These are phyloP conservation scores for Carpatolechia fugitivella DNA, from an alignment of 2,888 invertebrate species.

Conservation along the genomic window DNA sequence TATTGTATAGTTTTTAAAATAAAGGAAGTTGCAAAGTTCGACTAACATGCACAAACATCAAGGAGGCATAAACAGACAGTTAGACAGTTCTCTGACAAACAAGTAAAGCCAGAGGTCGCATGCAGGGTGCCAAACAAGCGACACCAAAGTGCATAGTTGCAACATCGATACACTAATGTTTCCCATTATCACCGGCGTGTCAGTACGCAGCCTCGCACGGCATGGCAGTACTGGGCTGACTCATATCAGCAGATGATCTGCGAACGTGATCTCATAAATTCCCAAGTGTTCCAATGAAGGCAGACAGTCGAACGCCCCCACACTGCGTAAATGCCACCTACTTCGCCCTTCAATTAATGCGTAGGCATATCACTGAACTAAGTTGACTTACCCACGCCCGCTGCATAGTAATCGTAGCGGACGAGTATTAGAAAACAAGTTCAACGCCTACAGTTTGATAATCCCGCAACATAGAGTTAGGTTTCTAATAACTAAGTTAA, in stretches of 20 bases:
- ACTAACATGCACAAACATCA: constrained; percentile 23
- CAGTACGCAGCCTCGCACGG: not conserved
- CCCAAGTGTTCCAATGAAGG: constrained; percentile 33
- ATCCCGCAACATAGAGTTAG: constrained; percentile 1
- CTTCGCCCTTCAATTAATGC: constrained; percentile 50
- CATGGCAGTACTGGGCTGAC: not conserved
- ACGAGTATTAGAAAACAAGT: constrained; percentile 17
- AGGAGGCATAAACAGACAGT: constrained; percentile 22
- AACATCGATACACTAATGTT: constrained; percentile 19
- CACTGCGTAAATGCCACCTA: constrained; percentile 52
- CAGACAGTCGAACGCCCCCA: constrained; percentile 46
- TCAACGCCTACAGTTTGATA: constrained; percentile 13
- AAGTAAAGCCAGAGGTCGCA: constrained; percentile 21
- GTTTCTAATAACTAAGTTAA: constrained; percentile 15
- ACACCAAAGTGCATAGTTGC: constrained; percentile 22
- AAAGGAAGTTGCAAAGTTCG: constrained; percentile 22
- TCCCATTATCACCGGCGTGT: constrained; percentile 12
- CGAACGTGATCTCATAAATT: constrained; percentile 23
- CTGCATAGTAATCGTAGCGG: constrained; percentile 29
- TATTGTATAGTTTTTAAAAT: constrained; percentile 19
- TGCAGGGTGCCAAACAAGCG: constrained; percentile 24
- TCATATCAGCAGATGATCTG: not conserved
- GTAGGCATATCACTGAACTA: constrained; percentile 43
- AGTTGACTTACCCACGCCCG: constrained; percentile 39
- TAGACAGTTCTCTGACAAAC: constrained; percentile 21